Conservation (phyloP, 2,797 vertebrate genomes). For the Periophthalmus magnuspinnatus region DNA sequence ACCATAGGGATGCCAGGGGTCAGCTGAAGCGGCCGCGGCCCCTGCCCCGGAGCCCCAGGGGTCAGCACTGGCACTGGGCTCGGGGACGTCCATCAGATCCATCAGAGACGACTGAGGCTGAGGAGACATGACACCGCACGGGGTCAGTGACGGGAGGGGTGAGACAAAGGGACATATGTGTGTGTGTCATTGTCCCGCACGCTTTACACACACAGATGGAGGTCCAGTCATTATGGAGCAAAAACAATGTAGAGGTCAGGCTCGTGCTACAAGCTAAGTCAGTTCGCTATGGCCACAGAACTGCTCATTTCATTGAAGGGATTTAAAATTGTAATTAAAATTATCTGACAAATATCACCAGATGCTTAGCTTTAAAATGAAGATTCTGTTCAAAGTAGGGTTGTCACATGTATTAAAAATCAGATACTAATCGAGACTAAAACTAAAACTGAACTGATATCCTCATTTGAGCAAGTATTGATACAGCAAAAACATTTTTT, state of each 20-base stretch:
- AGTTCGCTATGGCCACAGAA: constrained; percentile 6
- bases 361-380: no score
- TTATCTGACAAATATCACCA: background rate
- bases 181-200: constrained; percentile 8
- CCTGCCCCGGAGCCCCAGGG: constrained; percentile 51
- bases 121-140: constrained; percentile 20
- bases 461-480: no score
- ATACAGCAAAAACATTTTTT: no score
- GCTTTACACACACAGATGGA: constrained; percentile 6
- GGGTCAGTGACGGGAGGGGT: background rate
- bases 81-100: constrained; percentile 72
- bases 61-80: constrained; percentile 53
- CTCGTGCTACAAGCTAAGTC: background rate
- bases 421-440: no score
- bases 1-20: constrained; percentile 75
- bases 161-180: constrained; percentile 7
- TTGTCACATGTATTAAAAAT: no score
- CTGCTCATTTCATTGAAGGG: constrained; percentile 1
- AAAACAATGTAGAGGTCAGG: constrained; percentile 23
- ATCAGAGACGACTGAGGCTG: constrained; percentile 71
- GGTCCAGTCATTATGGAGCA: constrained; percentile 10
- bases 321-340: background rate
- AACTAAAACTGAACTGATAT: no score
- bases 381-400: no score
- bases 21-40: constrained; percentile 47